A percentile compares a stretch with the other conserved stretches of the same genome.
Evolutionary conservation across 2,113 vertebrate species (phyloP).

Genomic region (Sturnus vulgaris): DNA sequence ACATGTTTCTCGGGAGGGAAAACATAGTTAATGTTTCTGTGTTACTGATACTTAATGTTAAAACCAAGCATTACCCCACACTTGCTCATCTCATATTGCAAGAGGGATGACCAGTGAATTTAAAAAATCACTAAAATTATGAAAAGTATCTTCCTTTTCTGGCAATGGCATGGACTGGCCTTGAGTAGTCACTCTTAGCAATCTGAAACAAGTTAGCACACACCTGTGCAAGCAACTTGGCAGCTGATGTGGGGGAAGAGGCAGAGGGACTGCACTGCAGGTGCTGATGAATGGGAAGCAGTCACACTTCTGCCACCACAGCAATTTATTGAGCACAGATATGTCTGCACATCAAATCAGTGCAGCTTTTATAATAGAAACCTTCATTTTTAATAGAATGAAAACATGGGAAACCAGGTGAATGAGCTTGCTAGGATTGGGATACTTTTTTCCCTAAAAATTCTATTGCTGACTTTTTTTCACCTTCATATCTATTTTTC

Average conservation of each 20-base stretch:
- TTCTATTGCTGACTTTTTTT: neutral
- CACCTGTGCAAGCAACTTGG: neutral
- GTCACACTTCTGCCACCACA: neutral
- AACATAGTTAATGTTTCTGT: neutral
- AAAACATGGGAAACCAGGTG: neutral
- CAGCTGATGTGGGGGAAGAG: neutral
- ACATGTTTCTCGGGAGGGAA: neutral
- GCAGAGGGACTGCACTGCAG: neutral
- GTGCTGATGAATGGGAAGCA: accelerated
- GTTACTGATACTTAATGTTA: neutral
- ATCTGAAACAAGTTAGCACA: neutral
- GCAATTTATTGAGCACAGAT: neutral
- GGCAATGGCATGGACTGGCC: neutral
- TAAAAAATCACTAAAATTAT: neutral
- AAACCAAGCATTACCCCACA: neutral
- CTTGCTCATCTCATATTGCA: neutral
- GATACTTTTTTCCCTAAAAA: neutral
- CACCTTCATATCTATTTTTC: neutral
- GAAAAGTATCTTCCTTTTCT: neutral
- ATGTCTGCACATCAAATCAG: neutral
- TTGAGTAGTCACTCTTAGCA: neutral
- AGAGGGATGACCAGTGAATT: neutral
- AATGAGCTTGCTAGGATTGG: neutral
- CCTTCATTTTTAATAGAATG: neutral
- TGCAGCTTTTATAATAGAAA: neutral